Evolutionary conservation across 1,140 invertebrate genomes (phyloP), one percentile per base, ranked within the genome.

Genomic region (Episyrphus balteatus): DNA sequence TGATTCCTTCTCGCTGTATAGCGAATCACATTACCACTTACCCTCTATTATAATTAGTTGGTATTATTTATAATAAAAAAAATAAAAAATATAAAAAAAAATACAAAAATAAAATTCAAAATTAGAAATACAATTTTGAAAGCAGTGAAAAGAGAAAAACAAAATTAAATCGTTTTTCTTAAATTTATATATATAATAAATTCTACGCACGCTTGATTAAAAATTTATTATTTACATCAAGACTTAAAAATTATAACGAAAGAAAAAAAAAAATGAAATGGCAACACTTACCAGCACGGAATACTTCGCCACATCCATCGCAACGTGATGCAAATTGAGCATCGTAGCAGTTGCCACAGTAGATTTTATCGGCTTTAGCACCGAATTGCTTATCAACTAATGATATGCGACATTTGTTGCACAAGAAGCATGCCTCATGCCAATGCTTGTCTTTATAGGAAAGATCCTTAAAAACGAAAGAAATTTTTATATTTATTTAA

Each of bases 381-480:
- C 95, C 97, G 69, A 99, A 99, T 68, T 98, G 95, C 77, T 98
- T 96, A 77, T 98, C 95, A 45, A 99, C 95, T 65, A 99, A 79
- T 42, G 92, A 96, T 55, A 93, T 84, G 69, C 91, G 84, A 75
- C 97, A 99, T 74, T 94, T 96, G 72, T 82, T 86, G 79, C 97
- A 99, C 59, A 98, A 80, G 83, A 99, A 99, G 70, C 97, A 99
- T 36, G 86, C 86, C 75, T 98, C 95, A 73, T 98, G 95, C 95
- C 95, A 99, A 70, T 99, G 96, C 73, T 95, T 95, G 71, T 99
- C 96, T 76, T 99, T 99, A 82, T 99, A 99, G 41, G 95, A 98
- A 66, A 99, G 77, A 79, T 99, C 97, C 95, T 99, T 75, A 13
- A 75, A 72, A 55, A 45, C 42, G 36, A 51, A 52, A 51, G 54